phyloP scores from a whole-genome alignment of 2,888 invertebrate genomes.

The Pantelozetes paolii region DNA sequence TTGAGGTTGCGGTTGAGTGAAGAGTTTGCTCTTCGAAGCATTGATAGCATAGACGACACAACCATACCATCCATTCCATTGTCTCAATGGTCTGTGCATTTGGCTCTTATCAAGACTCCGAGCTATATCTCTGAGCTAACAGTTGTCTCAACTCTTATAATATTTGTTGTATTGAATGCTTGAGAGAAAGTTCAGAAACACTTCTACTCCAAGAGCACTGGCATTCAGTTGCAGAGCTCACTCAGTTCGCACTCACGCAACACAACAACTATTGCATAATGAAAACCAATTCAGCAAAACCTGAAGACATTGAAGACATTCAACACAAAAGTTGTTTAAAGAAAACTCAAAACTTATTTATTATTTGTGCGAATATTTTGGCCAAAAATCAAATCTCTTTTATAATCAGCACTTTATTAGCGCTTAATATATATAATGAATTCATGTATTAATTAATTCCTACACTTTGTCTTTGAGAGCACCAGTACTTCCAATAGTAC shows the following conservation, averaged over 20 bases:
- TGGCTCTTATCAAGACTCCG: neutral
- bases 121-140: neutral
- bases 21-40: slow-evolving; percentile 28
- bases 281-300: slow-evolving; percentile 18
- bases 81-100: neutral
- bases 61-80: slow-evolving; percentile 3
- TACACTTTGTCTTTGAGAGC: neutral
- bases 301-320: slow-evolving; percentile 2
- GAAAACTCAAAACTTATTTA: neutral
- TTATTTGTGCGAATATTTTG: slow-evolving; percentile 6
- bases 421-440: neutral
- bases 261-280: slow-evolving; percentile 7
- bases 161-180: slow-evolving; percentile 25
- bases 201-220: neutral
- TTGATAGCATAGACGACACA: slow-evolving; percentile 18
- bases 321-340: neutral
- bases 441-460: neutral
- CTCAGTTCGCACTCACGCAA: slow-evolving; percentile 9
- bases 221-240: neutral
- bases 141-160: slow-evolving; percentile 3
- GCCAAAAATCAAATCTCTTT: neutral
- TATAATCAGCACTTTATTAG: neutral
- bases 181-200: slow-evolving; percentile 34
- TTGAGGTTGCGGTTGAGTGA: slow-evolving; percentile 35
- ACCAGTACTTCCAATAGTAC: neutral